Evolutionary conservation across 2,797 vertebrate genomes (phyloP).

Genomic region (Gallinago solitaria): DNA sequence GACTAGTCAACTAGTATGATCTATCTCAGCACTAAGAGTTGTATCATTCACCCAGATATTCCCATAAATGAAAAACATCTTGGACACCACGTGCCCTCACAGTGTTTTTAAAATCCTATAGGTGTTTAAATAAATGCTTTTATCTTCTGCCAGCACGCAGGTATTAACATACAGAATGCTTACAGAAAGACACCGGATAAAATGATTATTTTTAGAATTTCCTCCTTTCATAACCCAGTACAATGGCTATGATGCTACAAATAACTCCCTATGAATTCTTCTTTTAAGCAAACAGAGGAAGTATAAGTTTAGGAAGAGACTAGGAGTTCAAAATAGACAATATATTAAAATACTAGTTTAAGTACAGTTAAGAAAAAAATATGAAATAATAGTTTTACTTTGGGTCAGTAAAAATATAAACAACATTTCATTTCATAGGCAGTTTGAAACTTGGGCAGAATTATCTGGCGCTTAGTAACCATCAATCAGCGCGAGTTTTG

Average conservation of each 20-base stretch:
- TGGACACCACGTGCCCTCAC: not conserved
- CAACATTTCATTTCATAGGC: not conserved
- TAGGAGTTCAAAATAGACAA: not conserved
- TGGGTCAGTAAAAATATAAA: not conserved
- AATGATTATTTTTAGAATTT: slow-evolving; percentile 51
- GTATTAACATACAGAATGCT: not conserved
- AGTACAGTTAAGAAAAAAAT: not conserved
- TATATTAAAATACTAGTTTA: not conserved
- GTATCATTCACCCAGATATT: not conserved
- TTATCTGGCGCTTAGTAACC: not conserved
- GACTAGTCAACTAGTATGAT: not conserved
- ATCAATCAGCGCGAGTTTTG: not conserved
- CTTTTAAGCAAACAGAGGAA: slow-evolving; percentile 48
- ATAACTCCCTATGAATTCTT: slow-evolving; percentile 22
- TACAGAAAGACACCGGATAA: not conserved
- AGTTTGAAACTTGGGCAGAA: not conserved
- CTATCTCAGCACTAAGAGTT: not conserved
- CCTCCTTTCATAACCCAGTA: slow-evolving; percentile 5
- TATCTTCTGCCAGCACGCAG: not conserved
- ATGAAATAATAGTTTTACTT: not conserved
- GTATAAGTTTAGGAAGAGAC: slow-evolving; percentile 14
- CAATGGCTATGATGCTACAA: slow-evolving; percentile 27
- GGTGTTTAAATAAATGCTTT: slow-evolving; percentile 3
- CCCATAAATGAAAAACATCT: not conserved
- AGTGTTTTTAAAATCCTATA: not conserved